Base-by-base conservation (phyloP, 2,888 invertebrate genomes). In the Rhagium mordax region DNA sequence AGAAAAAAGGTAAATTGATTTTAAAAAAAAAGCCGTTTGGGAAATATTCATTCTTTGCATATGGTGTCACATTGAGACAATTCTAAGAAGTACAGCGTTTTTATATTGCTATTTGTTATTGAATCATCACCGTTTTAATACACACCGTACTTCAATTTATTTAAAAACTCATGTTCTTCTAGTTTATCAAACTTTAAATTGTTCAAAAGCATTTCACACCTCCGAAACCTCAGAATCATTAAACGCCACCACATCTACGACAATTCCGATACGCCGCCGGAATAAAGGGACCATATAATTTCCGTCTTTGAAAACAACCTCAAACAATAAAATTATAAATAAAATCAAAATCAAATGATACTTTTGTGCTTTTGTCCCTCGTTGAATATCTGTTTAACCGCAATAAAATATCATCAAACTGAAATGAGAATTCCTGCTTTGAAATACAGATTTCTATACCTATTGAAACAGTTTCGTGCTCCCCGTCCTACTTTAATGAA, bases 371-470 rank as follows among this genome's bases (percentile, higher is more conserved):
- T 47, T 59, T 49, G 59, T 59, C 29, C 29, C 21, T 33, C 13
- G 24, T 18, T 16, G 33, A 51, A 61, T 47, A 65, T 65, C 51
- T 27, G 53, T 33, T 55, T 57, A 57, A 55, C 66, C 53, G 33
- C 55, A 55, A 47, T 55, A 66, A 55, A 66, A 64, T 66, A 33
- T 29, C 47, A 47, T 47, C 66, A 18, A 7, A 55, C 57, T 21
- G 68, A 59, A 60, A 68, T 49, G 68, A 18, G 66, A 68, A 55
- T 33, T 20, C 59, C 41, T 29, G 16, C 68, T 68, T 68, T 68
- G 59, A 57, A 59, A 68, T 55, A 53, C 57, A 68, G 59, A 59
- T 68, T 68, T 59, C 68, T 59, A 59, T 59, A 59, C 55, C 53
- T 49, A 59, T 48, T 60, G 65, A 53, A 53, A 65, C 65, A 53